These are phyloP conservation scores for Ivindomyrus marchei DNA, from an alignment of 2,113 vertebrate species.

Conservation along the genomic window DNA sequence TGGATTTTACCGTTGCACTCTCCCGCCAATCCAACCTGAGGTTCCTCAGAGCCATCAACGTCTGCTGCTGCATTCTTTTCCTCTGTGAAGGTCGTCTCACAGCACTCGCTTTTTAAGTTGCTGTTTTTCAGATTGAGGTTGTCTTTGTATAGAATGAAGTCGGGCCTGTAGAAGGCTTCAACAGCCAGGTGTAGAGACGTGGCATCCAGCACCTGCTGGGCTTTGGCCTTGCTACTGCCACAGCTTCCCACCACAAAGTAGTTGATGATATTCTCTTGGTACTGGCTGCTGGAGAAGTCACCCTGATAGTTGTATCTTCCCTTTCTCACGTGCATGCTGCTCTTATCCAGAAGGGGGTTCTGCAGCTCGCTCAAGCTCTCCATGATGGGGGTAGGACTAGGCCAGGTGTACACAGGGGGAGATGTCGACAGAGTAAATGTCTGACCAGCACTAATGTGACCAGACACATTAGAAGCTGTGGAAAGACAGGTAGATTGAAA, in stretches of 20 bases:
- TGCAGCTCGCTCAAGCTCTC: background rate
- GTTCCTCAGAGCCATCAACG: background rate
- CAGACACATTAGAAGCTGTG: background rate
- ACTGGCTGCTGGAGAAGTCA: slow-evolving; percentile 61
- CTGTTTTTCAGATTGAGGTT: slow-evolving; percentile 63
- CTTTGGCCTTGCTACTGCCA: slow-evolving; percentile 50
- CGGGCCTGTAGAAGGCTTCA: background rate
- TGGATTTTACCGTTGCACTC: slow-evolving; percentile 81
- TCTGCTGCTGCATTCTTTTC: background rate
- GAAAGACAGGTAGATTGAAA: background rate
- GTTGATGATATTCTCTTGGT: slow-evolving; percentile 75
- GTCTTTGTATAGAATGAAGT: background rate
- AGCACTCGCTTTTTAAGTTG: slow-evolving; percentile 79
- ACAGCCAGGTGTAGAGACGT: background rate
- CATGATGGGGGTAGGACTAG: background rate
- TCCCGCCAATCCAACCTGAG: slow-evolving; percentile 46
- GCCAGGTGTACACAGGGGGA: background rate
- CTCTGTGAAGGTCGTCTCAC: background rate
- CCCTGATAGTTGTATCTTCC: slow-evolving; percentile 53
- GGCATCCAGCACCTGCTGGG: background rate
- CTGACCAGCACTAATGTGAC: background rate
- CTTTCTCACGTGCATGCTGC: background rate
- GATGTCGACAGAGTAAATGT: background rate
- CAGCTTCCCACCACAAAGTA: slow-evolving; percentile 69
- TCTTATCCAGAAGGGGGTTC: background rate